Conservation (phyloP, 2,113 vertebrate genomes). For the Pollimyrus isidori region DNA sequence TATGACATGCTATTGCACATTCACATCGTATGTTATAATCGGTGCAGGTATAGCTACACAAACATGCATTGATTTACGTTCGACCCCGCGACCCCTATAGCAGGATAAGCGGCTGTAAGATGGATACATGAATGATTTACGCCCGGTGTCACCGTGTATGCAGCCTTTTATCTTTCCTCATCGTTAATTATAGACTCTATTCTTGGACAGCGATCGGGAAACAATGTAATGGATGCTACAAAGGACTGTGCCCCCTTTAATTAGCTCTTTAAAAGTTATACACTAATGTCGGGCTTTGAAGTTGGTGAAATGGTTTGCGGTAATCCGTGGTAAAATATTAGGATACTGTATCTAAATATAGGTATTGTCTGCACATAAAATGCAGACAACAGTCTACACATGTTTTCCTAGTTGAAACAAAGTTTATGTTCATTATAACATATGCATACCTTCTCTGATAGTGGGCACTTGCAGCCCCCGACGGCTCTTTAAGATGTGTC, state of each 20-base stretch:
- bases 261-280: not conserved
- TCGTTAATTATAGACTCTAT: not conserved
- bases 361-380: not conserved
- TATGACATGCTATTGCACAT: not conserved
- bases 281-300: not conserved
- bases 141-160: not conserved
- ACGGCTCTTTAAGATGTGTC: constrained; percentile 44
- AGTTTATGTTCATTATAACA: not conserved
- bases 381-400: not conserved
- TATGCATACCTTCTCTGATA: constrained; percentile 57
- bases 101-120: not conserved
- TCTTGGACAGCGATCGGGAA: not conserved
- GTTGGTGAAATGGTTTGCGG: not conserved
- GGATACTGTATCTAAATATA: not conserved
- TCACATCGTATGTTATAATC: not conserved
- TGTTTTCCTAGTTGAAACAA: not conserved
- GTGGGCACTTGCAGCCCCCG: constrained; percentile 43
- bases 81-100: not conserved
- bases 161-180: not conserved
- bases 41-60: not conserved
- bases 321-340: not conserved
- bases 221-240: not conserved
- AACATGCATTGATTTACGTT: not conserved
- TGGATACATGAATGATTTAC: not conserved
- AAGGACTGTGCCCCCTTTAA: not conserved